phyloP scores from a whole-genome alignment of 2,797 vertebrate genomes.

The Spheniscus humboldti region DNA sequence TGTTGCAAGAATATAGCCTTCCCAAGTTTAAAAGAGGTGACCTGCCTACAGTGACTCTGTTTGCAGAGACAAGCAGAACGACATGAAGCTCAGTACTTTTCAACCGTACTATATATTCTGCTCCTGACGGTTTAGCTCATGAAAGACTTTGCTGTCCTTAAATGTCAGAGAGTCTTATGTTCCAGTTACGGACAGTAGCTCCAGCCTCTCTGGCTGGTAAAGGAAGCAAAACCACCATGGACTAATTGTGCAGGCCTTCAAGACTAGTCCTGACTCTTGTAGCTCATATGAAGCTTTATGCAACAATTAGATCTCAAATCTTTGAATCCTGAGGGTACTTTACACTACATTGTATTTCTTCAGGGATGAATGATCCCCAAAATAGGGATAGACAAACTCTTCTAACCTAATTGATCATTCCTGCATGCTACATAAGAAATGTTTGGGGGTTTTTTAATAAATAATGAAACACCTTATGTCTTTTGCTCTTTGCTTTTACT shows the following conservation, averaged over 20 bases:
- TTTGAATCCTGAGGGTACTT: not conserved
- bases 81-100: not conserved
- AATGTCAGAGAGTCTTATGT: not conserved
- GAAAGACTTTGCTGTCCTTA: not conserved
- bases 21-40: slow-evolving; percentile 11
- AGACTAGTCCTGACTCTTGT: not conserved
- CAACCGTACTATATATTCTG: not conserved
- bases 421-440: not conserved
- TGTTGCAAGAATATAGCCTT: slow-evolving; percentile 22
- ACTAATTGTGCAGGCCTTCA: not conserved
- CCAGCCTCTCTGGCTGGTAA: not conserved
- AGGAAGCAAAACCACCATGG: not conserved
- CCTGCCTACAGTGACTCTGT: not conserved
- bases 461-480: not conserved
- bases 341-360: not conserved
- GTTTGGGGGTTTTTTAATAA: not conserved
- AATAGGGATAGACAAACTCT: not conserved
- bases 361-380: not conserved
- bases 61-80: not conserved
- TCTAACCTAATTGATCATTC: not conserved
- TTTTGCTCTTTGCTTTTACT: not conserved
- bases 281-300: not conserved
- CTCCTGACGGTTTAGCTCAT: not conserved
- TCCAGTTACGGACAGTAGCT: not conserved
- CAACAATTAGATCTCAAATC: not conserved